Percentiles rank a stretch among this genome's conserved stretches.
These are phyloP conservation scores for Platorchestia sp. DNA, from an alignment of 1,140 invertebrate species.

Conservation along the genomic window DNA sequence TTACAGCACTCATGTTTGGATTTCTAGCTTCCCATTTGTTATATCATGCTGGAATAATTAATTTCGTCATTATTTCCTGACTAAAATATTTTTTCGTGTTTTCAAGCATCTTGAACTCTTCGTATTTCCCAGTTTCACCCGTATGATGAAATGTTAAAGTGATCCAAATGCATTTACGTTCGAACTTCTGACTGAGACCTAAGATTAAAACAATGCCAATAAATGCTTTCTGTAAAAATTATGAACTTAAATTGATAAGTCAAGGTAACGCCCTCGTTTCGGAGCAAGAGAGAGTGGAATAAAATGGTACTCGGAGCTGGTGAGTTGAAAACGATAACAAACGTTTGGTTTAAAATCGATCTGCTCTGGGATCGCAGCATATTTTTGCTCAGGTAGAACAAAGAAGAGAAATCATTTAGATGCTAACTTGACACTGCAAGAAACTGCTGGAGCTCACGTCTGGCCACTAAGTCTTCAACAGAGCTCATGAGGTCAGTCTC, in stretches of 20 bases:
- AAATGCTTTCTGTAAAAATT: background rate
- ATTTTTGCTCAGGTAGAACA: background rate
- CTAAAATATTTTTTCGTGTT: too few relatives aligned
- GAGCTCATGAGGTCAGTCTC: background rate
- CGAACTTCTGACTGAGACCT: background rate
- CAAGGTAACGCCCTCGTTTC: background rate
- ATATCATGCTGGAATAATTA: too few relatives aligned
- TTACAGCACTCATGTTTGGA: too few relatives aligned
- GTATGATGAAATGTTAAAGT: background rate
- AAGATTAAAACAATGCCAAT: background rate
- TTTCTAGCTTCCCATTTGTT: too few relatives aligned
- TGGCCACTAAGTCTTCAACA: background rate
- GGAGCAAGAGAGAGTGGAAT: background rate
- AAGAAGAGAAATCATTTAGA: conserved; percentile 24
- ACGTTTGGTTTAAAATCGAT: background rate
- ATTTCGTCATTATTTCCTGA: too few relatives aligned
- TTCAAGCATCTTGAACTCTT: too few relatives aligned
- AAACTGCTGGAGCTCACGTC: background rate
- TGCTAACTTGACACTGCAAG: conserved; percentile 2
- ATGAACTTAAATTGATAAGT: background rate
- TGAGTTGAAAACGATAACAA: background rate
- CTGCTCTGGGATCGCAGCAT: background rate
- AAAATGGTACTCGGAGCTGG: background rate
- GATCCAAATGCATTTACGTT: background rate
- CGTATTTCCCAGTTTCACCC: background rate